These are phyloP conservation scores for Drosophila aldrichi DNA, from an alignment of 2,888 invertebrate genomes.

Conservation along the genomic window DNA sequence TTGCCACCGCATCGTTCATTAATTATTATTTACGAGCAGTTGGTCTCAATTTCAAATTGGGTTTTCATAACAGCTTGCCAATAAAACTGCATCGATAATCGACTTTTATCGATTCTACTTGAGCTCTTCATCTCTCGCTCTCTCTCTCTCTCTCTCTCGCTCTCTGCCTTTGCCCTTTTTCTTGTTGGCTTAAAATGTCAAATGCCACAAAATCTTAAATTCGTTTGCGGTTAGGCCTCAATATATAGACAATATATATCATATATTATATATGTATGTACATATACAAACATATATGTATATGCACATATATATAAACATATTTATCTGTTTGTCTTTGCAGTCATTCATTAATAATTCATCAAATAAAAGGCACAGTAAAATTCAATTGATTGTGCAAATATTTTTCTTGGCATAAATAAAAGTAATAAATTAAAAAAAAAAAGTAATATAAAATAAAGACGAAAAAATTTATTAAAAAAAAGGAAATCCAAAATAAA, in stretches of 20 bases:
- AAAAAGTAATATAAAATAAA: neutral
- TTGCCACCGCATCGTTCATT: neutral
- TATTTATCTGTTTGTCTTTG: slow-evolving; percentile 1
- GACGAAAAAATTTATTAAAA: neutral
- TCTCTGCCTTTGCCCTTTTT: neutral
- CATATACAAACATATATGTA: slow-evolving; percentile 1
- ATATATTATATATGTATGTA: neutral
- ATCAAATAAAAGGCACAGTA: slow-evolving; percentile 71
- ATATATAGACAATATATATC: slow-evolving; percentile 51
- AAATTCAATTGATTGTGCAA: slow-evolving; percentile 79
- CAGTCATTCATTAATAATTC: slow-evolving; percentile 73
- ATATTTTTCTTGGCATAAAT: slow-evolving; percentile 59
- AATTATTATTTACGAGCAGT: slow-evolving; percentile 49
- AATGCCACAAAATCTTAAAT: slow-evolving; percentile 47
- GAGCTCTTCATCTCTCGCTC: neutral
- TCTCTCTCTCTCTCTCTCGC: no score
- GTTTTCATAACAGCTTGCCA: neutral
- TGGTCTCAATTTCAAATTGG: slow-evolving; percentile 19
- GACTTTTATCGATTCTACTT: slow-evolving; percentile 12
- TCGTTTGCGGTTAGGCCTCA: slow-evolving; percentile 48
- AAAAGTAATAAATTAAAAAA: neutral
- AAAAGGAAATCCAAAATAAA: neutral
- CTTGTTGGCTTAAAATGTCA: slow-evolving; percentile 16
- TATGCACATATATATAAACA: neutral
- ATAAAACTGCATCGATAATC: slow-evolving; percentile 1